These are phyloP conservation scores for Ladona fulva DNA, from an alignment of 1,140 invertebrate genomes.

Conservation along the genomic window DNA sequence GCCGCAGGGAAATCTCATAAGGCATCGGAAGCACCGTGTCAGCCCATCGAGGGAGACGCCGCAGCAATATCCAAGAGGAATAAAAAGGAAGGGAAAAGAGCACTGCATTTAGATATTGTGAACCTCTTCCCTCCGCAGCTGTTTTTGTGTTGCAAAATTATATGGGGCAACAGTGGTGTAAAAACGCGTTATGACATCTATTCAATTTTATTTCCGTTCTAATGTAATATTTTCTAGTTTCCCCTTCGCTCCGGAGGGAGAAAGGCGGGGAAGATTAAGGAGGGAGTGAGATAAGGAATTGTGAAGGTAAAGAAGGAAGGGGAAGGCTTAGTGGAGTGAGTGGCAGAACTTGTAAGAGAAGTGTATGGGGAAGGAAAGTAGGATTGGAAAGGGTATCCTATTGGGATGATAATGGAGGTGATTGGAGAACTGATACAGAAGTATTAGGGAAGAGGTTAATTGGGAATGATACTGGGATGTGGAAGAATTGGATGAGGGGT, in stretches of 20 bases:
- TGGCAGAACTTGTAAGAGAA: neutral
- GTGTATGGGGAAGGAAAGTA: neutral
- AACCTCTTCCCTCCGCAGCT: neutral
- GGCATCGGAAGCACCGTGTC: constrained; percentile 1
- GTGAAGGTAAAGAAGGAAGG: neutral
- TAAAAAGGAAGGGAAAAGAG: neutral
- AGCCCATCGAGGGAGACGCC: neutral
- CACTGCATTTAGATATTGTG: constrained; percentile 1
- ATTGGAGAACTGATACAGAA: too few relatives aligned
- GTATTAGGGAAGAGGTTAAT: too few relatives aligned
- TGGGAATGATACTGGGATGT: too few relatives aligned
- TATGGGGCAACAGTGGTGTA: neutral
- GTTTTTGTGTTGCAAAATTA: neutral
- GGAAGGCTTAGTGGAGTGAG: neutral
- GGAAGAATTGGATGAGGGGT: too few relatives aligned
- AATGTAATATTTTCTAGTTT: neutral
- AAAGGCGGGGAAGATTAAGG: too few relatives aligned
- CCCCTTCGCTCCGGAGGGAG: too few relatives aligned
- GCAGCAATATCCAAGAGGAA: neutral
- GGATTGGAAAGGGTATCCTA: too few relatives aligned
- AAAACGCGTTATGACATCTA: neutral
- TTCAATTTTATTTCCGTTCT: neutral
- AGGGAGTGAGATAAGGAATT: too few relatives aligned
- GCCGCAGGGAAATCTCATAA: neutral
- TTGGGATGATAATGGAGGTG: too few relatives aligned